Evolutionary conservation across 2,113 vertebrate genomes (phyloP).

Genomic region (Myanophis thanlyinensis): DNA sequence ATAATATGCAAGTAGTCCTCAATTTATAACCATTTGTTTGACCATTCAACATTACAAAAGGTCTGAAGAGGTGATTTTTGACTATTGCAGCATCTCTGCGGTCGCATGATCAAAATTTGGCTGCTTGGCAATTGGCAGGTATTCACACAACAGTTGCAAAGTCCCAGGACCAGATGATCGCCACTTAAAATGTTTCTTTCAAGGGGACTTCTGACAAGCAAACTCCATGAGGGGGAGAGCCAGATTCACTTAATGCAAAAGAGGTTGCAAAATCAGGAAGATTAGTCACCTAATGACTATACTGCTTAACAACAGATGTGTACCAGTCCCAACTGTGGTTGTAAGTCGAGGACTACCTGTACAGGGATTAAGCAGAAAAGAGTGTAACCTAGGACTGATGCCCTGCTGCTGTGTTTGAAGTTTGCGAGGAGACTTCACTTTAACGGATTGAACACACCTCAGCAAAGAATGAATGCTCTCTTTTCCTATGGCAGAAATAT

Average conservation of each 20-base stretch:
- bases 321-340: not conserved
- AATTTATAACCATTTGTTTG: not conserved
- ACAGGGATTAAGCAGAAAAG: not conserved
- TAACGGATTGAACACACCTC: not conserved
- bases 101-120: not conserved
- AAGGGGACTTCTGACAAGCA: not conserved
- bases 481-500: not conserved
- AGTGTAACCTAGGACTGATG: not conserved
- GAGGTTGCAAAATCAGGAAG: not conserved
- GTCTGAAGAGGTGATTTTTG: not conserved
- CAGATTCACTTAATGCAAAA: not conserved
- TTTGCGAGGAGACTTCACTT: not conserved
- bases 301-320: not conserved
- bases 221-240: not conserved
- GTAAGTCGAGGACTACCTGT: not conserved
- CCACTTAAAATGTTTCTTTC: not conserved
- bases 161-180: not conserved
- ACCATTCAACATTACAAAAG: not conserved
- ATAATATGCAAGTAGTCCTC: not conserved
- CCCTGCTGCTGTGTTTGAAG: not conserved
- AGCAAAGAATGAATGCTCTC: not conserved
- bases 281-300: not conserved
- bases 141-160: not conserved
- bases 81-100: not conserved
- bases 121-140: not conserved